These are phyloP conservation scores for Seira musarum DNA, from an alignment of 2,888 invertebrate species.

Conservation along the genomic window DNA sequence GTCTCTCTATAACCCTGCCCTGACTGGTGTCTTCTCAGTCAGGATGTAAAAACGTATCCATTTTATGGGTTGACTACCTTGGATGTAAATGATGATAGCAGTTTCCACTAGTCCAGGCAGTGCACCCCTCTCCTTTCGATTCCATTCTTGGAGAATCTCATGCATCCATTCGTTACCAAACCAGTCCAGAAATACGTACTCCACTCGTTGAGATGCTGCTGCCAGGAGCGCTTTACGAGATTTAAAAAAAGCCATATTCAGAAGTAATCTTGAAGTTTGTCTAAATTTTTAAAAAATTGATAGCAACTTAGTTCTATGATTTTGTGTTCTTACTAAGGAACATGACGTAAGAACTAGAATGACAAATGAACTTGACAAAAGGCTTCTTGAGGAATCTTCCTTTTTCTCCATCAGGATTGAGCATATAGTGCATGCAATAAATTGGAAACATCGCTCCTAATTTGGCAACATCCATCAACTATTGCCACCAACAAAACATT, in stretches of 20 bases:
- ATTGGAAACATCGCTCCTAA: constrained; percentile 90
- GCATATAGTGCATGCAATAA: constrained; percentile 88
- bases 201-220: constrained; percentile 92
- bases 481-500: constrained; percentile 70
- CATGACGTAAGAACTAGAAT: constrained; percentile 94
- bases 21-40: too few species aligned
- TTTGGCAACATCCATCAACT: constrained; percentile 81
- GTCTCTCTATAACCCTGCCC: too few species aligned
- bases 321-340: constrained; percentile 93
- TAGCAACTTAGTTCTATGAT: too few species aligned
- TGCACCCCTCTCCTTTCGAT: constrained; percentile 83
- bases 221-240: constrained; percentile 85
- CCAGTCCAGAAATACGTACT: constrained; percentile 81
- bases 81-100: constrained; percentile 86
- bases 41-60: too few species aligned
- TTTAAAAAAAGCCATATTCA: background rate
- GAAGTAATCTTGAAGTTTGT: background rate
- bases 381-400: constrained; percentile 92
- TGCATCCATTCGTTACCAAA: constrained; percentile 78
- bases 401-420: constrained; percentile 85
- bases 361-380: constrained; percentile 96
- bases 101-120: constrained; percentile 88
- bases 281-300: constrained; percentile 73
- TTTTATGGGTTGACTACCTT: constrained; percentile 77
- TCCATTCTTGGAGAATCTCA: constrained; percentile 77